Conservation (phyloP, 2,888 invertebrate genomes). For the Oligia strigilis region DNA sequence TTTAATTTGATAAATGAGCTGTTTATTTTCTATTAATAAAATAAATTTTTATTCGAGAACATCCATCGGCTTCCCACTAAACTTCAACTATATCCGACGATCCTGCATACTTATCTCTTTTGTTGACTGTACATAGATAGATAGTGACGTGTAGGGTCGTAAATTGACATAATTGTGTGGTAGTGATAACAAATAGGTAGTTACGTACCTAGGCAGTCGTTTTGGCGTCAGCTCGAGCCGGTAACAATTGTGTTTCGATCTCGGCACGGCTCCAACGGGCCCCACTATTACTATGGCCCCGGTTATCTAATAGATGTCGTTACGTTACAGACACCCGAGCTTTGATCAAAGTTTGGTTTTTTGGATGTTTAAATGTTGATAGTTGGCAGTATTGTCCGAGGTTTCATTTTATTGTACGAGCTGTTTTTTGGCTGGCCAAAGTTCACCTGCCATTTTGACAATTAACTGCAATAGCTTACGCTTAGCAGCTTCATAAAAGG, state of each 20-base stretch:
- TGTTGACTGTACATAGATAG: neutral
- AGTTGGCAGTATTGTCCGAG: constrained; percentile 13
- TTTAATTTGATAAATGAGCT: too few relatives aligned
- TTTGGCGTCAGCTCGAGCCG: constrained; percentile 46
- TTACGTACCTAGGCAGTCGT: constrained; percentile 50
- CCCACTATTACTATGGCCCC: constrained; percentile 51
- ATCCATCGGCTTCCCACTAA: too few relatives aligned
- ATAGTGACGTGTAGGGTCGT: constrained; percentile 9
- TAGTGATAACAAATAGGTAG: constrained; percentile 52
- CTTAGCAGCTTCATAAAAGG: neutral
- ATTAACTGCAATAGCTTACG: neutral
- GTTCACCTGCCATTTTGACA: neutral
- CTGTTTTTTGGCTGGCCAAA: neutral
- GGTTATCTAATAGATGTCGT: constrained; percentile 48
- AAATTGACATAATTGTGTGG: constrained; percentile 62
- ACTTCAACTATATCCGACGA: too few relatives aligned
- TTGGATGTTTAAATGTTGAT: constrained; percentile 5
- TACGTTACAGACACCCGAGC: constrained; percentile 14
- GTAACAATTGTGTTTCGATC: constrained; percentile 57
- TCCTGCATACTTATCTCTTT: too few relatives aligned
- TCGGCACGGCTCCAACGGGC: constrained; percentile 67
- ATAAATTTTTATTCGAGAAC: too few relatives aligned
- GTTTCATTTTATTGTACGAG: constrained; percentile 12
- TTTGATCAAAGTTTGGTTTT: constrained; percentile 44
- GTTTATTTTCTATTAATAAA: too few relatives aligned